Conservation (phyloP, 2,113 vertebrate species). For the Chunga burmeisteri region DNA sequence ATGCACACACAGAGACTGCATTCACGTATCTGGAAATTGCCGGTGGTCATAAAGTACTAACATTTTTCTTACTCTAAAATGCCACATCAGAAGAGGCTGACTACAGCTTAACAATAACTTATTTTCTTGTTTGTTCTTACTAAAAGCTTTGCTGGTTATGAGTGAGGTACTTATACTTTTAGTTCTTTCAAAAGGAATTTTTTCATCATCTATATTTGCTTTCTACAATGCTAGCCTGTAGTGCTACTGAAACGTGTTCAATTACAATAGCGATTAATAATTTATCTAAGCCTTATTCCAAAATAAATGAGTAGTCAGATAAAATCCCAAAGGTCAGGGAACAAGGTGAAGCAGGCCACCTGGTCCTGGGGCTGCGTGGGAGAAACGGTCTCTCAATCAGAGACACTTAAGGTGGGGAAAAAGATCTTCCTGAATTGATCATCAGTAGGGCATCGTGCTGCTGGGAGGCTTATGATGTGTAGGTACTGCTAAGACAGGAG, state of each 20-base stretch:
- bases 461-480: background rate
- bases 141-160: background rate
- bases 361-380: background rate
- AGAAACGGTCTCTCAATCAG: background rate
- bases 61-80: background rate
- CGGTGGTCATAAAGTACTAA: background rate
- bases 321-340: slow-evolving; percentile 23
- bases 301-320: slow-evolving; percentile 35
- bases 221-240: background rate
- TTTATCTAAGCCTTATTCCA: slow-evolving; percentile 27
- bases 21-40: background rate
- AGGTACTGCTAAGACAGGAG: background rate
- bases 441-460: background rate
- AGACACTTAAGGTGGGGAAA: background rate
- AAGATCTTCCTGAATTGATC: background rate
- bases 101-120: background rate
- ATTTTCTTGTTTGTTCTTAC: background rate
- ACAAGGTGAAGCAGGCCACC: slow-evolving; percentile 34
- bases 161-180: background rate
- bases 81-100: background rate
- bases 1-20: background rate
- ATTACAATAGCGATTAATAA: slow-evolving; percentile 7
- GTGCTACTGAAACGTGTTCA: background rate
- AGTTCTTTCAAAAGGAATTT: background rate
- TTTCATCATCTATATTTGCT: background rate